A percentile compares a stretch with the other conserved stretches of the same genome.
Conservation (phyloP, 2,888 invertebrate species). For the Hypomecis atomaria region DNA sequence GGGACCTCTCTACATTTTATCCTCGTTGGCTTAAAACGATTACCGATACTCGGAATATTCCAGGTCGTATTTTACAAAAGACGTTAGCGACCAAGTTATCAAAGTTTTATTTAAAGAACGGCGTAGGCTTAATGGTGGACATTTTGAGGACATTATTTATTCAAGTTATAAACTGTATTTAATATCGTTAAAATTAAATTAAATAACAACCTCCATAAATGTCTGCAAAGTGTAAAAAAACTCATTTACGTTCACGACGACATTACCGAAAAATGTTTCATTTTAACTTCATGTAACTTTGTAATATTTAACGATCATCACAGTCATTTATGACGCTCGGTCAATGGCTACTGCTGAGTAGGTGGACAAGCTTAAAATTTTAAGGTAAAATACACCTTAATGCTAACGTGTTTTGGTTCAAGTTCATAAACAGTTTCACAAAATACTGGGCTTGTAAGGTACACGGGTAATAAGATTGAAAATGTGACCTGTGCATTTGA, state of each 20-base stretch:
- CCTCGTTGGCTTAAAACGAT: no score
- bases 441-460: no score
- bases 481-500: no score
- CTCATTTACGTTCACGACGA: conserved; percentile 32
- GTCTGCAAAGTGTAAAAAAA: conserved; percentile 26
- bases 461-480: no score
- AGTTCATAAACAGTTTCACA: no score
- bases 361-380: neutral
- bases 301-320: conserved; percentile 42
- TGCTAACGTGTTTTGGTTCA: no score
- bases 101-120: neutral
- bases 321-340: conserved; percentile 37
- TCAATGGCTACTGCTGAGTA: conserved; percentile 1
- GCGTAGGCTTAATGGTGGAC: neutral
- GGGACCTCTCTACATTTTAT: no score
- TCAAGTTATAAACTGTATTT: conserved; percentile 15
- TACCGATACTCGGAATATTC: neutral
- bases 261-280: conserved; percentile 36
- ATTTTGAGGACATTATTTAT: conserved; percentile 8
- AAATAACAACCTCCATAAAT: conserved; percentile 28
- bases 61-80: neutral
- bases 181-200: conserved; percentile 22
- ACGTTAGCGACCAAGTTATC: neutral
- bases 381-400: no score
- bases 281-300: conserved; percentile 40